phyloP scores from a whole-genome alignment of 1,140 invertebrate genomes.

The Drosophila setifemur region DNA sequence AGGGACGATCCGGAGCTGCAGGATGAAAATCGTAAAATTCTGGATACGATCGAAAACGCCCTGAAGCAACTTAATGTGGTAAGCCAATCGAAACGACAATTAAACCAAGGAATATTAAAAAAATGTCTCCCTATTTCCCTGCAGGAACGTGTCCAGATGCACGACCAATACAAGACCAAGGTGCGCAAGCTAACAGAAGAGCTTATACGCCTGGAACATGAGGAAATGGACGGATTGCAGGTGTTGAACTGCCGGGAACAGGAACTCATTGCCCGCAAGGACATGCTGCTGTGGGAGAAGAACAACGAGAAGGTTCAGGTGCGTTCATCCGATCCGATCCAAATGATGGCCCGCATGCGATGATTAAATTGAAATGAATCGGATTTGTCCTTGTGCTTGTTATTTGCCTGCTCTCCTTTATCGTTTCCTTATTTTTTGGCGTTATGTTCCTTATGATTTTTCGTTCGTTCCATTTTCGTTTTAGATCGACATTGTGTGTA shows the following conservation, averaged over 20 bases:
- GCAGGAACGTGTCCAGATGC: constrained; percentile 82
- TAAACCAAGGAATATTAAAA: not conserved
- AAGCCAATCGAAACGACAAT: not conserved
- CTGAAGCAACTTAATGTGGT: constrained; percentile 85
- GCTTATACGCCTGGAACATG: constrained; percentile 82
- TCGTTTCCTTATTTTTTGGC: constrained; percentile 57
- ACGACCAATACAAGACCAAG: constrained; percentile 80
- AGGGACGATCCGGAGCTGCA: constrained; percentile 79
- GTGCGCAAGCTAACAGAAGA: constrained; percentile 74
- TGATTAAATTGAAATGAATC: constrained; percentile 8
- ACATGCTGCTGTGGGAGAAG: constrained; percentile 83
- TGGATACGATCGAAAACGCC: constrained; percentile 83
- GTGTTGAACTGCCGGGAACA: constrained; percentile 71
- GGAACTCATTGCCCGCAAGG: constrained; percentile 72
- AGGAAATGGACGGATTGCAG: constrained; percentile 79
- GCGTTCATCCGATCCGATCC: not conserved
- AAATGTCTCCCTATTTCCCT: not conserved
- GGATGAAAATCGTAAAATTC: constrained; percentile 80
- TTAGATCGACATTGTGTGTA: constrained; percentile 86
- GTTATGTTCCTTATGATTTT: constrained; percentile 79
- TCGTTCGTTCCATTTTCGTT: constrained; percentile 80
- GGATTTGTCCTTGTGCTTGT: constrained; percentile 38
- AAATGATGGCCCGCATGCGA: constrained; percentile 10
- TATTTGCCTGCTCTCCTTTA: constrained; percentile 32
- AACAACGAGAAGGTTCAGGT: constrained; percentile 82